A percentile compares a stretch with the other conserved stretches of the same genome.
Conservation (phyloP, 1,140 invertebrate species). For the Popillia japonica region DNA sequence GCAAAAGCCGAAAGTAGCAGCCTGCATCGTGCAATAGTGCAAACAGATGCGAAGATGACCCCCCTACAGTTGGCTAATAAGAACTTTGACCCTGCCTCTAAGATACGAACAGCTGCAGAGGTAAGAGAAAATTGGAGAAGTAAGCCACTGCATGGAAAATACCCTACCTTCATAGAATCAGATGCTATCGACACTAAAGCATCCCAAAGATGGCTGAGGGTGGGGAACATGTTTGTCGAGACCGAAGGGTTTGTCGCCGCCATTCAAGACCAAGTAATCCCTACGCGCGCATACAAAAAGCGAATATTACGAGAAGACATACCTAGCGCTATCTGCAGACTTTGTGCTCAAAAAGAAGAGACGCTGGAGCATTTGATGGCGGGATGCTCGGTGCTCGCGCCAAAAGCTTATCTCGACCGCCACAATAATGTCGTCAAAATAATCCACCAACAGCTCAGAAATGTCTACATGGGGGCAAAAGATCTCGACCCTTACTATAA, state of each 20-base stretch:
- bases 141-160: conserved; percentile 11
- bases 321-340: not conserved
- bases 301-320: not conserved
- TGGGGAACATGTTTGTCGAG: not conserved
- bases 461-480: too few species aligned
- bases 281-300: not conserved
- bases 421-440: too few species aligned
- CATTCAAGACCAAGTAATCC: conserved; percentile 28
- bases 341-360: not conserved
- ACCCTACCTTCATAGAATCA: not conserved
- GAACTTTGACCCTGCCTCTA: not conserved
- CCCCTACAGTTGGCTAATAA: not conserved
- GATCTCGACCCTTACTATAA: too few species aligned
- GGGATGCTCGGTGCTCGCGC: not conserved
- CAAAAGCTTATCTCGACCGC: not conserved
- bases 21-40: not conserved
- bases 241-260: conserved; percentile 24
- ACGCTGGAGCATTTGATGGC: not conserved
- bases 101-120: not conserved
- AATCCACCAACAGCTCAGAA: too few species aligned
- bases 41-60: not conserved
- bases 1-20: not conserved
- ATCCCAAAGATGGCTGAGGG: not conserved
- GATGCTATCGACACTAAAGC: conserved; percentile 3
- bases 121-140: not conserved